Conservation (phyloP, 2,888 invertebrate species). For the Strigamia transsilvanica region DNA sequence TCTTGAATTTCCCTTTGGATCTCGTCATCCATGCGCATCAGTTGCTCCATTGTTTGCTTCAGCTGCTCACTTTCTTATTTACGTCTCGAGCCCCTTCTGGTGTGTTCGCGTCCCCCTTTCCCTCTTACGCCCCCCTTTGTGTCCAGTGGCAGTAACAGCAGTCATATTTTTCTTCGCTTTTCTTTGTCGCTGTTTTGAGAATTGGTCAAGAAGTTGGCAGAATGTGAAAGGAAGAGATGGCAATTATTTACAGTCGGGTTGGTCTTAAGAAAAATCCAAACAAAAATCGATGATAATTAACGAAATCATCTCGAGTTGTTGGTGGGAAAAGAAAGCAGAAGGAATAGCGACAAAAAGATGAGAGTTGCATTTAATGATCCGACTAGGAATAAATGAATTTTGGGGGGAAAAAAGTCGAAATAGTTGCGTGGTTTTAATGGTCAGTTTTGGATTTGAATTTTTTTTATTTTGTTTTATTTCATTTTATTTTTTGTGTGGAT, state of each 20-base stretch:
- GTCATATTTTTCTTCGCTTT: conserved; percentile 35
- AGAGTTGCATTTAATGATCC: conserved; percentile 1
- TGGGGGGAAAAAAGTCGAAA: no score
- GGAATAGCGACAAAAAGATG: background rate
- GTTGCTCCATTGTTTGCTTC: conserved; percentile 34
- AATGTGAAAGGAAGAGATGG: background rate
- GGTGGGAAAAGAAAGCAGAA: background rate
- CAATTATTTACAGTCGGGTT: background rate
- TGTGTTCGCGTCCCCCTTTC: background rate
- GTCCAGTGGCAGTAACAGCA: conserved; percentile 35
- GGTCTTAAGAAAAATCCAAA: conserved; percentile 28
- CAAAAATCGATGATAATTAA: conserved; percentile 42
- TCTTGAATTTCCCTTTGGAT: conserved; percentile 42
- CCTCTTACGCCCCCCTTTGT: conserved; percentile 34
- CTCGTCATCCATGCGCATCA: conserved; percentile 39
- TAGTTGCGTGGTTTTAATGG: no score
- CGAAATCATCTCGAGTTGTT: background rate
- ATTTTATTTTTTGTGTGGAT: no score
- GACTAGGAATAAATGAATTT: background rate
- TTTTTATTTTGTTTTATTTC: no score
- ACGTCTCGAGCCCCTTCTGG: conserved; percentile 31
- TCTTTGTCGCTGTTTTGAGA: conserved; percentile 35
- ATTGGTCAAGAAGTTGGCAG: conserved; percentile 44
- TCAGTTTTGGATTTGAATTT: no score
- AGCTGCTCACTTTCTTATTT: conserved; percentile 44